Evolutionary conservation across 2,113 vertebrate genomes (phyloP), one percentile per base, ranked within the genome.

Genomic region (Archocentrus centrarchus): DNA sequence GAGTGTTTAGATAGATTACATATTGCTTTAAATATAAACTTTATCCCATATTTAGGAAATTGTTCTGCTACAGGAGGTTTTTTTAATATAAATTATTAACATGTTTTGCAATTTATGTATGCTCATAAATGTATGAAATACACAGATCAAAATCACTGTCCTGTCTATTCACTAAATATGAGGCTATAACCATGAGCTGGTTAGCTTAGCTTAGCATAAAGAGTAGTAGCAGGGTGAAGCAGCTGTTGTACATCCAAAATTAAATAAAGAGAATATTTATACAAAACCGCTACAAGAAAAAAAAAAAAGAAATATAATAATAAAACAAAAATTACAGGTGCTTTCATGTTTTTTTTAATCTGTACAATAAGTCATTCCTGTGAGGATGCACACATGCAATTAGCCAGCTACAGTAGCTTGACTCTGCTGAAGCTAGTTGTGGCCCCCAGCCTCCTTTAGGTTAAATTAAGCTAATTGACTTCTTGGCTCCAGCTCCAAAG

Each of bases 341-440:
- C 20, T 61, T 77, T 4, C 5, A 62, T 62, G 39, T 62, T 79
- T n/a, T 20, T 79, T 79, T 79, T 63, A 5, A 79, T 73, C 27
- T 73, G 6, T 32, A 32, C 27, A 73, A n/a, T 73, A 32, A n/a
- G 24, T 20, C 44, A 32, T 47, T 53, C 20, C 6, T 32, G 17
- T 53, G 6, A 53, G 17, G 17, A 18, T 53, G 50, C 11, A 73
- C 2, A 1, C 66, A 53, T 53, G 66, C 3, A 73, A 53, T 73
- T 73, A 73, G 17, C 66, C 27, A 73, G 24, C 24, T 73, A 39
- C 7, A 10, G 8, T 10, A 32, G 44, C 44, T 73, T 53, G 24
- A 53, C 44, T 73, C 20, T 53, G 11, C 17, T 53, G 44, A 32
- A 73, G 6, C 44, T 30, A 73, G 50, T 10, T 32, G 17, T 70